Conservation (phyloP, 2,113 vertebrate genomes). For the Leucosticte australis region DNA sequence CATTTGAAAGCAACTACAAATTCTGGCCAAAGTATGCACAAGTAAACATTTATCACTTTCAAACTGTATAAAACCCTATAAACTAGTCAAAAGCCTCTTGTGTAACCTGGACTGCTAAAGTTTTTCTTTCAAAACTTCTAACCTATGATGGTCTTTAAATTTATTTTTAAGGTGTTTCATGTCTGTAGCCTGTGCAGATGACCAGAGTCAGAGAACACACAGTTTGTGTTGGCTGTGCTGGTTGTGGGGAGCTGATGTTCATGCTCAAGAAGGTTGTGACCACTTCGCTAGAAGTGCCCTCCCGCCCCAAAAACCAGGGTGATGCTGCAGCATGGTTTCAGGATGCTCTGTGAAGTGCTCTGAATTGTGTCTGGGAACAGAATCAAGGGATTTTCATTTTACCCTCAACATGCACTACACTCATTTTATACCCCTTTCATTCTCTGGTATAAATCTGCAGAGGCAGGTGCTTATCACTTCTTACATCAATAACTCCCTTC, state of each 20-base stretch:
- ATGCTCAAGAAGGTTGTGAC: neutral
- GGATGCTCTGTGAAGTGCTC: neutral
- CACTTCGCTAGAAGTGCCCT: neutral
- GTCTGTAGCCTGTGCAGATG: neutral
- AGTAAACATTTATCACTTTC: neutral
- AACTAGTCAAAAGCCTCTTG: neutral
- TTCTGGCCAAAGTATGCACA: neutral
- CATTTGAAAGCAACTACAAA: neutral
- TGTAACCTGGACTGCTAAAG: neutral
- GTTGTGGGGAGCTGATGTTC: neutral
- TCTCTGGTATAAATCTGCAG: slow-evolving; percentile 48
- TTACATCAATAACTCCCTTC: slow-evolving; percentile 65
- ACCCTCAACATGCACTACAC: neutral
- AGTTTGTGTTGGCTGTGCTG: neutral
- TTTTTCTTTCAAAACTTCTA: neutral
- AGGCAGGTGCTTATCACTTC: slow-evolving; percentile 60
- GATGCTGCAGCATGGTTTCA: neutral
- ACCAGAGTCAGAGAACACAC: fast-evolving
- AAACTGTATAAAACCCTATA: neutral
- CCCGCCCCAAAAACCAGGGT: neutral
- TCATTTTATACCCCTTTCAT: slow-evolving; percentile 56
- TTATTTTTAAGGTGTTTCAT: neutral
- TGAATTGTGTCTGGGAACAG: slow-evolving; percentile 25
- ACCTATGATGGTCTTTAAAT: neutral
- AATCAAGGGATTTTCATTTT: slow-evolving; percentile 60